Evolutionary conservation across 2,797 vertebrate genomes (phyloP).

Genomic region (Avahi laniger): DNA sequence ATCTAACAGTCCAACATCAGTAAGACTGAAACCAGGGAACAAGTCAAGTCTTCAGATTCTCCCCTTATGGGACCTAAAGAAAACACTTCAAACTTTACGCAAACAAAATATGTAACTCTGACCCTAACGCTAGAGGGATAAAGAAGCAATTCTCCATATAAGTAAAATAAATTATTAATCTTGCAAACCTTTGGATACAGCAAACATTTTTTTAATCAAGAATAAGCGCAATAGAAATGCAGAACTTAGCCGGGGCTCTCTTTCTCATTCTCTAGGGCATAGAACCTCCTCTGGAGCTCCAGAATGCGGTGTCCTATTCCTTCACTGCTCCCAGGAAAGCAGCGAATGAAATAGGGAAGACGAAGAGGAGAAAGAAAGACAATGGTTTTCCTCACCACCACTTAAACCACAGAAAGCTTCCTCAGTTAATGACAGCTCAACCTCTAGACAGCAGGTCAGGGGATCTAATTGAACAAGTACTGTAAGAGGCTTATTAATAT

Average conservation of each 20-base stretch:
- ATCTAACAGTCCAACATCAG: background rate
- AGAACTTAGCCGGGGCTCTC: background rate
- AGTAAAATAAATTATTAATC: constrained; percentile 55
- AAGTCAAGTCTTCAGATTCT: background rate
- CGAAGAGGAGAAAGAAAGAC: background rate
- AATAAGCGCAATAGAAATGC: background rate
- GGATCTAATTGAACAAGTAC: constrained; percentile 59
- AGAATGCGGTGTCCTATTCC: too few relatives aligned
- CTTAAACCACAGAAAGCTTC: constrained; percentile 14
- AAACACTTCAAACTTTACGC: constrained; percentile 31
- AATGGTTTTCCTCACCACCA: background rate
- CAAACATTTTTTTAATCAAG: constrained; percentile 50
- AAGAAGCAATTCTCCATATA: constrained; percentile 34
- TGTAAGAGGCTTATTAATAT: constrained; percentile 72
- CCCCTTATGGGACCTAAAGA: background rate
- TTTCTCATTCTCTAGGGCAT: background rate
- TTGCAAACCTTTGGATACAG: constrained; percentile 34
- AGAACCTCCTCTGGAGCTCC: background rate
- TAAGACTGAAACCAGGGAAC: background rate
- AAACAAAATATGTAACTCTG: constrained; percentile 30
- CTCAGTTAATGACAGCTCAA: constrained; percentile 41
- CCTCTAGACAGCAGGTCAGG: constrained; percentile 61
- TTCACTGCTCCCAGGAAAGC: background rate
- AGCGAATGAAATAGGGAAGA: background rate
- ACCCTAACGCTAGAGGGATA: constrained; percentile 17